phyloP scores from a whole-genome alignment of 2,888 invertebrate species.

The Polylopha cassiicola region DNA sequence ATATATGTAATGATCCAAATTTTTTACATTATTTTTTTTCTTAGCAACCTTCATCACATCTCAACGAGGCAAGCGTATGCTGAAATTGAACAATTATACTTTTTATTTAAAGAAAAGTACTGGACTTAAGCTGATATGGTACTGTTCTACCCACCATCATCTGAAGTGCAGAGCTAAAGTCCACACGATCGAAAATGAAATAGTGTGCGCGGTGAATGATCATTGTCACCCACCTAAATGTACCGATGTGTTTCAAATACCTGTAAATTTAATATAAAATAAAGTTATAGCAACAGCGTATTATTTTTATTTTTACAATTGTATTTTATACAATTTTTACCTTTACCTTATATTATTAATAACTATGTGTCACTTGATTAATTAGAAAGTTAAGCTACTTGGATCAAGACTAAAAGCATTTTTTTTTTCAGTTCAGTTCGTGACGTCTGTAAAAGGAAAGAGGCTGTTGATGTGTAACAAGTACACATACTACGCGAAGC shows the following conservation, averaged over 20 bases:
- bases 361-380: too few species aligned
- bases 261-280: too few species aligned
- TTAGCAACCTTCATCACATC: conserved; percentile 29
- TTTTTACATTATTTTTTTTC: conserved; percentile 4
- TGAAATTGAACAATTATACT: conserved; percentile 29
- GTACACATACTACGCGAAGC: conserved; percentile 6
- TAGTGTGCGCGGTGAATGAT: conserved; percentile 23
- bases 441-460: background rate
- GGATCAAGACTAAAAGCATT: too few species aligned
- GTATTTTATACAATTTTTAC: too few species aligned
- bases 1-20: too few species aligned
- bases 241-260: too few species aligned
- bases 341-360: too few species aligned
- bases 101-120: conserved; percentile 17
- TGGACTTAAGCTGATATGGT: conserved; percentile 28
- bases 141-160: conserved; percentile 30
- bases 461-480: background rate
- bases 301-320: too few species aligned
- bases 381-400: too few species aligned
- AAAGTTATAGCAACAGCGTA: too few species aligned
- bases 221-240: conserved; percentile 27
- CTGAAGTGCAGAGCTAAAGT: conserved; percentile 37
- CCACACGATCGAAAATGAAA: conserved; percentile 29
- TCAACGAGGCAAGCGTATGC: conserved; percentile 24
- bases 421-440: background rate